These are phyloP conservation scores for Stomorhina lunata DNA, from an alignment of 2,888 invertebrate species.

Conservation along the genomic window DNA sequence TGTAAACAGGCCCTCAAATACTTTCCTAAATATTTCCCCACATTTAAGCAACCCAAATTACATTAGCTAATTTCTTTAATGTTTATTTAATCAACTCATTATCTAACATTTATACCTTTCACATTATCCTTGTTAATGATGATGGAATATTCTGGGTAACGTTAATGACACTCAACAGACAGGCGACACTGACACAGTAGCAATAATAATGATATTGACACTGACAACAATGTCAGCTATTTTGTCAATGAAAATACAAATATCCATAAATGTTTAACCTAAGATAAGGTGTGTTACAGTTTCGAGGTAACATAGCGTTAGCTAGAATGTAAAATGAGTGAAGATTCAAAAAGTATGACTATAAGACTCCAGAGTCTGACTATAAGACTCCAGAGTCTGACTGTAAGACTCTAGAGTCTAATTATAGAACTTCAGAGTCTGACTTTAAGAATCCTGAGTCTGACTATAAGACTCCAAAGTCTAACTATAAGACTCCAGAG, in stretches of 20 bases:
- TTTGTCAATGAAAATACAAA: constrained; percentile 12
- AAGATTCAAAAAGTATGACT: no score
- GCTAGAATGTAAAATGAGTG: no score
- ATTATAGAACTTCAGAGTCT: no score
- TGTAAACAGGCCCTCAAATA: no score
- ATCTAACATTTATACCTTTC: neutral
- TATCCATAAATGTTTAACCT: neutral
- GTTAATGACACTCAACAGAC: neutral
- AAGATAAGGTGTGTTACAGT: constrained; percentile 26
- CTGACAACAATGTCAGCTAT: constrained; percentile 10
- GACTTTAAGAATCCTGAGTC: no score
- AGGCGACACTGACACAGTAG: neutral
- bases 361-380: no score
- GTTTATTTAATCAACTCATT: neutral
- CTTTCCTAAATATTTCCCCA: neutral
- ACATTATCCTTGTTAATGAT: constrained; percentile 2
- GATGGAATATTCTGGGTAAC: neutral
- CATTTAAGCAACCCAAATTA: no score
- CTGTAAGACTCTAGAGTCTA: no score
- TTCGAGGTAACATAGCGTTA: no score
- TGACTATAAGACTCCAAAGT: no score
- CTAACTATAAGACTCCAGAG: no score
- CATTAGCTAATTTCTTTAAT: neutral
- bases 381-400: no score
- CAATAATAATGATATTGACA: constrained; percentile 16